Percentiles rank a stretch among this genome's conserved stretches.
These are phyloP conservation scores for Megaustenia siamemsis DNA, from an alignment of 2,888 invertebrate genomes.

Conservation along the genomic window DNA sequence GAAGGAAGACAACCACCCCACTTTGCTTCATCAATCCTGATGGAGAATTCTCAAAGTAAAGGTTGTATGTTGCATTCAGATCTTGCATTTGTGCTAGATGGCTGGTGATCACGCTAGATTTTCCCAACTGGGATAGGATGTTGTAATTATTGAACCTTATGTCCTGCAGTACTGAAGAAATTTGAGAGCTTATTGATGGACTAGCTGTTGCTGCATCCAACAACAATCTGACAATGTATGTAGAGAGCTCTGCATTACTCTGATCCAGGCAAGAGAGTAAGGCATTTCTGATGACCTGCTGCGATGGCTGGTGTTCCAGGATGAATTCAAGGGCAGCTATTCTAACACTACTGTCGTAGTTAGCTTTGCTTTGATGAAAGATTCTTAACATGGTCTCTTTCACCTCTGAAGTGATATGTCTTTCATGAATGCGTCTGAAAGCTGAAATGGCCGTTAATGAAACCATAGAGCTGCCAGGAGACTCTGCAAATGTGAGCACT, in stretches of 20 bases:
- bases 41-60: slow-evolving; percentile 85
- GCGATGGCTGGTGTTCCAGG: slow-evolving; percentile 83
- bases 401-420: slow-evolving; percentile 56
- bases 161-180: slow-evolving; percentile 71
- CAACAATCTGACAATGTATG: slow-evolving; percentile 71
- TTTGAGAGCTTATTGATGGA: slow-evolving; percentile 55
- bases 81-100: slow-evolving; percentile 83
- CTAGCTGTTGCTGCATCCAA: slow-evolving; percentile 68
- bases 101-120: slow-evolving; percentile 87
- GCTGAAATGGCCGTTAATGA: slow-evolving; percentile 86
- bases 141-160: slow-evolving; percentile 85
- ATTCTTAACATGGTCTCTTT: slow-evolving; percentile 73
- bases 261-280: slow-evolving; percentile 80
- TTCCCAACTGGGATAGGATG: slow-evolving; percentile 85
- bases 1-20: slow-evolving; percentile 86
- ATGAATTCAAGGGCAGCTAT: slow-evolving; percentile 87
- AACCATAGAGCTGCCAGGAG: slow-evolving; percentile 82
- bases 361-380: slow-evolving; percentile 79
- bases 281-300: slow-evolving; percentile 84
- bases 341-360: slow-evolving; percentile 86
- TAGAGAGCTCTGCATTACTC: slow-evolving; percentile 77
- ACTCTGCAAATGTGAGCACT: slow-evolving; percentile 83
- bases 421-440: slow-evolving; percentile 80
- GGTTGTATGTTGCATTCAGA: slow-evolving; percentile 78
- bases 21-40: slow-evolving; percentile 89